Conservation (phyloP, 2,797 vertebrate genomes). For the Sylvilagus floridanus region DNA sequence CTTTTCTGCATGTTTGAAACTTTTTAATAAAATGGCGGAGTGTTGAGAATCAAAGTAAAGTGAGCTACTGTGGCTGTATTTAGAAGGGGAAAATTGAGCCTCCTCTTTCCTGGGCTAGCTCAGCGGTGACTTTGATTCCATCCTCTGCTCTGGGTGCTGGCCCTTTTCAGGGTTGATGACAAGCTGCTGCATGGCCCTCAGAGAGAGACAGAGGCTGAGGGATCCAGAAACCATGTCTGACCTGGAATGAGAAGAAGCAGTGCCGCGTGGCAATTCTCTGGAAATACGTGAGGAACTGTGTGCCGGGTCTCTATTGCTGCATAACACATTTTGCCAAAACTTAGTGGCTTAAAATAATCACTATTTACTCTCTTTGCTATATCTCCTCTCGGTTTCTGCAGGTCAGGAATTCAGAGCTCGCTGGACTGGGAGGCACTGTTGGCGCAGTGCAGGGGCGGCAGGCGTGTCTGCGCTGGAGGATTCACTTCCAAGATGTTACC, state of each 20-base stretch:
- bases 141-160: neutral
- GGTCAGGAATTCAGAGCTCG: neutral
- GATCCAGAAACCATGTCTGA: constrained; percentile 8
- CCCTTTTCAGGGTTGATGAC: neutral
- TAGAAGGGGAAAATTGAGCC: neutral
- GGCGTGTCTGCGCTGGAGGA: neutral
- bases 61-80: neutral
- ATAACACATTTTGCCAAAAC: constrained; percentile 8
- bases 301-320: neutral
- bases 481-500: neutral
- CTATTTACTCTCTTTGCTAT: neutral
- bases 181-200: neutral
- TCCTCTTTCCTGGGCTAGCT: neutral
- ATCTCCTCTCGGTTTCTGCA: neutral
- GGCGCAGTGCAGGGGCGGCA: neutral
- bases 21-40: neutral
- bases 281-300: neutral
- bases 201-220: neutral
- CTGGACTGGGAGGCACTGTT: neutral
- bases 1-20: constrained; percentile 13
- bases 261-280: neutral
- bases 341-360: neutral
- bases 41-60: neutral
- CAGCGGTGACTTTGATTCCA: neutral
- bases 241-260: constrained; percentile 42